Evolutionary conservation across 2,888 invertebrate genomes (phyloP).

Genomic region (Portevinia maculata): DNA sequence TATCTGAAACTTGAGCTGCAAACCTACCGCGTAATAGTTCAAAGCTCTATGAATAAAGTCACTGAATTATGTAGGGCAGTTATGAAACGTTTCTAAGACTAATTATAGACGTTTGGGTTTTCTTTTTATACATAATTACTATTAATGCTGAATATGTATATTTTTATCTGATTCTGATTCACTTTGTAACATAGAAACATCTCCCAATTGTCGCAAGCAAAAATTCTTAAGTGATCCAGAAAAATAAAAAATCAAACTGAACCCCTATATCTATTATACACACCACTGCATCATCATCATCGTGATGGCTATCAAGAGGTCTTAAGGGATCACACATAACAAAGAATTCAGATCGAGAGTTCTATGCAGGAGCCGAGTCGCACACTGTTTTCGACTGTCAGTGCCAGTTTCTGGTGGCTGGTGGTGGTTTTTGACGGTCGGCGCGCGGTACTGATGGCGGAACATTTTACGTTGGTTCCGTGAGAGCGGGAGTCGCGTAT

Average conservation of each 20-base stretch:
- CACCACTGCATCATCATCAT: slow-evolving; percentile 47
- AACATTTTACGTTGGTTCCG: slow-evolving; percentile 62
- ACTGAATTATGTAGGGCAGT: too few species aligned
- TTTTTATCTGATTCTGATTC: slow-evolving; percentile 24
- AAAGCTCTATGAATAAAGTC: too few species aligned
- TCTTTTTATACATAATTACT: too few species aligned
- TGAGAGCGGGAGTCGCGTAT: slow-evolving; percentile 73
- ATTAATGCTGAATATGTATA: not conserved
- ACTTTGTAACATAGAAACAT: slow-evolving; percentile 29
- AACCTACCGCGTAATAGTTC: too few species aligned
- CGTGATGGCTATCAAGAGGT: slow-evolving; percentile 68
- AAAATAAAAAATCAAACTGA: slow-evolving; percentile 66
- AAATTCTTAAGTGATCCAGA: slow-evolving; percentile 39
- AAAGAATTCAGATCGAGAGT: slow-evolving; percentile 73
- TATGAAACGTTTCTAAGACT: too few species aligned
- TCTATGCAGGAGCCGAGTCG: slow-evolving; percentile 55
- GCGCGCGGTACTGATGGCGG: slow-evolving; percentile 38
- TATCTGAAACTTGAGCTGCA: too few species aligned
- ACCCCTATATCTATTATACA: slow-evolving; percentile 68
- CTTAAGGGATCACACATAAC: slow-evolving; percentile 73
- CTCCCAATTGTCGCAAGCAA: slow-evolving; percentile 56
- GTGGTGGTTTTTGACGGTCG: slow-evolving; percentile 61
- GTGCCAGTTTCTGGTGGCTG: slow-evolving; percentile 48
- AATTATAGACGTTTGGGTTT: too few species aligned
- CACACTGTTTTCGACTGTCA: slow-evolving; percentile 28